Conservation (phyloP, 2,888 invertebrate species). For the Sturmia bella region DNA sequence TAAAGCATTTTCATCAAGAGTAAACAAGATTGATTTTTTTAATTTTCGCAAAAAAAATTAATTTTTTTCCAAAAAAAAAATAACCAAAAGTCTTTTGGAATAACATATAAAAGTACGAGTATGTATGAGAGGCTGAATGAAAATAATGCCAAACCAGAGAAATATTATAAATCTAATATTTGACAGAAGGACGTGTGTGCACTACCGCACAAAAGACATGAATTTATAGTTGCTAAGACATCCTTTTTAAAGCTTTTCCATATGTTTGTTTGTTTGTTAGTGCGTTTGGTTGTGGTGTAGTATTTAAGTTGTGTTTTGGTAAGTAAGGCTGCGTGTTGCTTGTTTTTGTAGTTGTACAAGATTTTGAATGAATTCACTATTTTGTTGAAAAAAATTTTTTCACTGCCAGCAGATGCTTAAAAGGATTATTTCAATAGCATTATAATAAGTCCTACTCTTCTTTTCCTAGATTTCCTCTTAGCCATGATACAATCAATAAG, state of each 20-base stretch:
- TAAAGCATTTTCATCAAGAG: too few species aligned
- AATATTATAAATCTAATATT: conserved; percentile 79
- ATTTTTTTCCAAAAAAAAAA: too few species aligned
- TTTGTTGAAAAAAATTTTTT: background rate
- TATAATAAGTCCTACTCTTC: too few species aligned
- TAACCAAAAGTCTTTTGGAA: conserved; percentile 32
- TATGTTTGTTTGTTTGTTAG: background rate
- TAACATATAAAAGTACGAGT: conserved; percentile 12
- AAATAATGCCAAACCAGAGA: conserved; percentile 59
- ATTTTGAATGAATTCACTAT: too few species aligned
- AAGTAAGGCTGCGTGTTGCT: too few species aligned
- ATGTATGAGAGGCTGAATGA: conserved; percentile 36
- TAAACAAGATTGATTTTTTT: conserved; percentile 8
- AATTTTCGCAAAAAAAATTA: too few species aligned
- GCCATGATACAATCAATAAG: too few species aligned
- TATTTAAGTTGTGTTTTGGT: too few species aligned
- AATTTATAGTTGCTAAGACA: conserved; percentile 78
- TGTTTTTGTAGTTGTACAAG: too few species aligned
- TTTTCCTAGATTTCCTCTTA: too few species aligned
- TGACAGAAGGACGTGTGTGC: conserved; percentile 78
- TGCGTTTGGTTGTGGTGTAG: background rate
- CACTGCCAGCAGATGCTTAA: background rate
- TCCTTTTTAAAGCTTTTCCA: conserved; percentile 60
- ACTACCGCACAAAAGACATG: conserved; percentile 73
- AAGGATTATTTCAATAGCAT: too few species aligned